phyloP scores from a whole-genome alignment of 2,797 vertebrate species.

The Cetoscarus ocellatus region DNA sequence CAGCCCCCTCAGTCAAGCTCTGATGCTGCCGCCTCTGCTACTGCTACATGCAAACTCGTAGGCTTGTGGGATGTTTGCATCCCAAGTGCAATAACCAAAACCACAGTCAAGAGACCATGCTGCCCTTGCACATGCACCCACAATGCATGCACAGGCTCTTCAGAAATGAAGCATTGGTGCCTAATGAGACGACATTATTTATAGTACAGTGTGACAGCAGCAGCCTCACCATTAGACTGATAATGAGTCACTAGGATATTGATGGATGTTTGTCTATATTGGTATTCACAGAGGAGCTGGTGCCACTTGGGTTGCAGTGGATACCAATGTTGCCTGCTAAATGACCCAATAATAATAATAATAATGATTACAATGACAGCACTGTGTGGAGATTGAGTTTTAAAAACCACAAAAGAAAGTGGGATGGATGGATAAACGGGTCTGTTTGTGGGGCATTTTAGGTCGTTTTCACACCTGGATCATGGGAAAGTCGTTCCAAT shows the following conservation, averaged over 20 bases:
- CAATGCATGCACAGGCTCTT: conserved; percentile 29
- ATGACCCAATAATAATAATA: conserved; percentile 81
- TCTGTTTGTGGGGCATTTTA: conserved; percentile 24
- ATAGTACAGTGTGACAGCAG: conserved; percentile 69
- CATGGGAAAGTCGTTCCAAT: too few species aligned
- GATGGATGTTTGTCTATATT: conserved; percentile 80
- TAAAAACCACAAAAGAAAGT: conserved; percentile 58
- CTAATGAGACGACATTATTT: conserved; percentile 80
- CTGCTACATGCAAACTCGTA: conserved; percentile 10
- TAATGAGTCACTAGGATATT: conserved; percentile 78
- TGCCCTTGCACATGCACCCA: neutral
- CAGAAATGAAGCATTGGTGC: conserved; percentile 18
- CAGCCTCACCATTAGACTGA: conserved; percentile 73
- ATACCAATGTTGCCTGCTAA: conserved; percentile 75
- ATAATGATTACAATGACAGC: conserved; percentile 77
- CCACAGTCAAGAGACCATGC: conserved; percentile 13
- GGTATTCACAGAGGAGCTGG: conserved; percentile 77
- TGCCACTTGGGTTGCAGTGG: conserved; percentile 78
- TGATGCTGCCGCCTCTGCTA: conserved; percentile 39
- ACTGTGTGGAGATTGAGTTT: conserved; percentile 68
- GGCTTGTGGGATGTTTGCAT: conserved; percentile 8
- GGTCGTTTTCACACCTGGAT: neutral
- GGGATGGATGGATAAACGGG: conserved; percentile 20
- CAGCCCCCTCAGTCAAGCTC: conserved; percentile 50
- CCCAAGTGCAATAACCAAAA: conserved; percentile 3